Evolutionary conservation across 92 coral and sea anemone genomes (phyloP), one percentile per base, ranked within the genome.

Genomic region (Palythoa grandiflora): DNA sequence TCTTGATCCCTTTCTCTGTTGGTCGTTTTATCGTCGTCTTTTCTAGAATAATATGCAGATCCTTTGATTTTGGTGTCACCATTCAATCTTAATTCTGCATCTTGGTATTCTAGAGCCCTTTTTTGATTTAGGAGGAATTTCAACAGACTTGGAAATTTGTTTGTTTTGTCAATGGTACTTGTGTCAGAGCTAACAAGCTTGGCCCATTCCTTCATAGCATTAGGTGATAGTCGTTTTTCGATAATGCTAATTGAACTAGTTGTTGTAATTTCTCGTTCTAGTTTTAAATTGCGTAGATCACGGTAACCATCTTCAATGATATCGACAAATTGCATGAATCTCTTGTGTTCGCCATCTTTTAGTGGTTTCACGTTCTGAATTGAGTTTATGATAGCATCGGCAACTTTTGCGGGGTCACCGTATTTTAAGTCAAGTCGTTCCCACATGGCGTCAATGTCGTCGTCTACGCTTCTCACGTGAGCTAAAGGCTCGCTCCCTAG

Each of bases 401-500:
- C 28, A 28, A 28, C 28, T 28, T 28, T 28, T 28, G 74, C 57
- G 5, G 37, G 72, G 87, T 84, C 85, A 10, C 70, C 73, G 8
- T 83, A 68, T 10, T 13, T 37, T 16, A 5, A 39, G 77, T 83
- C 40, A 19, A 89, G 65, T 21, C 92, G 44, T 19, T 71, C 70
- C 80, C 88, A 87, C 89, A 89, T 89, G 39, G 75, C 84, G 5
- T 92, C 83, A 40, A 89, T 36, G 78, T 92, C 83, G 54, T 89
- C 94, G 21, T 89, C 91, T 9, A 92, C 86, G 51, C 89, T 88
- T 83, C 86, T 88, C 12, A 93, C 95, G 40, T 47, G 47, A 13
- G 37, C 61, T 9, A 85, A 78, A 11, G 90, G 89, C 70, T 87
- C 91, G 72, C 77, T 89, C 38, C 89, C 80, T 37, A 92, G 90